phyloP scores from a whole-genome alignment of 2,113 vertebrate species.

The Scortum barcoo region DNA sequence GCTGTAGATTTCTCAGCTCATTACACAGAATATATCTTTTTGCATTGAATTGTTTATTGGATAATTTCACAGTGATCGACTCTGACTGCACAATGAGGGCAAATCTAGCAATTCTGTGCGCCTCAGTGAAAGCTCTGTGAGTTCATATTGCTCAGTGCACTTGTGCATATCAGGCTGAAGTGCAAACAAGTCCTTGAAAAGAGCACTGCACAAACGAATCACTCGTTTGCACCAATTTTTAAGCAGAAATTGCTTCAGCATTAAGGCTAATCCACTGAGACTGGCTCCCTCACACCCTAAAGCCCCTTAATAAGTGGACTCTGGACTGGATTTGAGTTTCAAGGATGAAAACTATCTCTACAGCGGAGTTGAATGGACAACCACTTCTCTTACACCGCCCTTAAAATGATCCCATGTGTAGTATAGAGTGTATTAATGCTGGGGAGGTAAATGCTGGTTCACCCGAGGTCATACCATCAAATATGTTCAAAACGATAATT shows the following conservation, averaged over 20 bases:
- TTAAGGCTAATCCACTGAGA: constrained; percentile 45
- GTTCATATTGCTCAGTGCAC: constrained; percentile 5
- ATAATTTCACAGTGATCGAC: neutral
- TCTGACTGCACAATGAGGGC: neutral
- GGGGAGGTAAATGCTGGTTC: neutral
- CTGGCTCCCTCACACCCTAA: constrained; percentile 31
- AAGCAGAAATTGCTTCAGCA: constrained; percentile 22
- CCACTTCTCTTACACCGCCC: neutral
- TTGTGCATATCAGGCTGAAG: constrained; percentile 20
- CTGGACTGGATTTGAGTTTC: constrained; percentile 38
- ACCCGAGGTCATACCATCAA: neutral
- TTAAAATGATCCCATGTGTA: neutral
- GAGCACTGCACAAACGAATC: constrained; percentile 16
- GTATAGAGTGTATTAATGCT: neutral
- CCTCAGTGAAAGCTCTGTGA: neutral
- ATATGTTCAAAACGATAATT: constrained; percentile 17
- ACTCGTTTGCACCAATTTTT: constrained; percentile 14
- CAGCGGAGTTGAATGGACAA: neutral
- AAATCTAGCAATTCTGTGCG: neutral
- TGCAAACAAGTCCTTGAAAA: constrained; percentile 41
- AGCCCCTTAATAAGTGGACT: constrained; percentile 28
- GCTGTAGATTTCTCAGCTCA: neutral
- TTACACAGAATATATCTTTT: neutral
- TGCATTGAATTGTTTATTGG: neutral
- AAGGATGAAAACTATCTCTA: constrained; percentile 30